Evolutionary conservation across 2,797 vertebrate genomes (phyloP).

Genomic region (Benthosema pterotum): DNA sequence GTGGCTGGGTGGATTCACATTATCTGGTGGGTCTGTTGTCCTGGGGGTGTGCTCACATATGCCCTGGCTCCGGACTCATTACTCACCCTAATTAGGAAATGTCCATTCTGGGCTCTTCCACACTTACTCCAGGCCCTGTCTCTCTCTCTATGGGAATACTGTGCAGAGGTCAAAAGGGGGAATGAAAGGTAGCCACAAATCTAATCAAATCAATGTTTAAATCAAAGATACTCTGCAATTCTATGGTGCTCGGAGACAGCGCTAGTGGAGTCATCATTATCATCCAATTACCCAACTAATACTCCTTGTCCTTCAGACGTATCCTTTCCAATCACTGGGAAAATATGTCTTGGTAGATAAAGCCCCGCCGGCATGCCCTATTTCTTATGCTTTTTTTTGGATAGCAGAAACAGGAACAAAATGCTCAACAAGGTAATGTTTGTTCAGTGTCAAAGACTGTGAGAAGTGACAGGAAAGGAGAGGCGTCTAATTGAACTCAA

Average conservation of each 20-base stretch:
- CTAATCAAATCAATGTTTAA: slow-evolving; percentile 77
- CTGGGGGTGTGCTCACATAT: slow-evolving; percentile 72
- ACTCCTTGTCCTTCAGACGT: slow-evolving; percentile 73
- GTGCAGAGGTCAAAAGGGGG: slow-evolving; percentile 40
- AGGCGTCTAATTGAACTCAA: slow-evolving; percentile 9
- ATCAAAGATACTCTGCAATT: slow-evolving; percentile 66
- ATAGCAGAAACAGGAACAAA: slow-evolving; percentile 55
- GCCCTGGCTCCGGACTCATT: slow-evolving; percentile 77
- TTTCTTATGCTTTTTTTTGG: slow-evolving; percentile 60
- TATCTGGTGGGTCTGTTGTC: slow-evolving; percentile 73
- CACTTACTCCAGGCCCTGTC: slow-evolving; percentile 68
- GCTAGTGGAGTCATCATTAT: slow-evolving; percentile 74
- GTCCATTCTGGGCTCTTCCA: slow-evolving; percentile 69
- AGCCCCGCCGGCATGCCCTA: slow-evolving; percentile 62
- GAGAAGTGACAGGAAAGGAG: slow-evolving; percentile 44
- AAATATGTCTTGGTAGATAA: slow-evolving; percentile 69
- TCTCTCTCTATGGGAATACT: slow-evolving; percentile 71
- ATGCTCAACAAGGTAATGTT: slow-evolving; percentile 63
- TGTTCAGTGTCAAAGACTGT: slow-evolving; percentile 57
- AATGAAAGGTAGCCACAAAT: slow-evolving; percentile 76
- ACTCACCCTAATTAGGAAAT: slow-evolving; percentile 82
- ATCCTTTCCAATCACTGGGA: slow-evolving; percentile 72
- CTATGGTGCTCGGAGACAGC: slow-evolving; percentile 56
- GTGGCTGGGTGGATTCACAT: slow-evolving; percentile 74
- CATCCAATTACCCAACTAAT: slow-evolving; percentile 75